Evolutionary conservation across 2,888 invertebrate genomes (phyloP), one percentile per base, ranked within the genome.

Genomic region (Trichogramma evanescens): DNA sequence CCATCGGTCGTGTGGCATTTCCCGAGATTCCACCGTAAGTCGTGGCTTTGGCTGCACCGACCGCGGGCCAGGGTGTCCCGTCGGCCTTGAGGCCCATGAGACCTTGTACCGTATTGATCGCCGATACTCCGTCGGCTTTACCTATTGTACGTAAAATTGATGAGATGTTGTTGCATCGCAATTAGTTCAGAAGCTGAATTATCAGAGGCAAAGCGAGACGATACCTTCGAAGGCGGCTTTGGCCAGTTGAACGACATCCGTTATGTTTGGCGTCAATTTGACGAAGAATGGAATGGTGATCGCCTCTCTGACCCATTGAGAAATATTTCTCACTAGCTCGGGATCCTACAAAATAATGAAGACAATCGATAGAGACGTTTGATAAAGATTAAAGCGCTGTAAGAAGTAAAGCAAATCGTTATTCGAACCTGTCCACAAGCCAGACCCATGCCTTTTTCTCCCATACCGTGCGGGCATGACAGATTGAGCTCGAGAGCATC

Each of bases 381-480:
- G 26, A 26, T 26, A 26, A 26, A 2, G 26, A 26, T 26, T 26
- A 26, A 26, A 26, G 26, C 26, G 2, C 1, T 26, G 2, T 26
- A 26, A 26, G n/a, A 26, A 26, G 26, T 26, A 26, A 26, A 26
- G 45, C 8, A 9, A 45, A 45, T 55, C 40, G 4, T 26, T 10
- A 45, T 52, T 53, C 57, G 60, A 75, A 91, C 92, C 84, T 97
- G 96, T 60, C 98, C 98, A 78, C 98, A 98, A 51, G 98, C 98
- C 56, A 99, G 81, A 0, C 98, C 99, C 98, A 99, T 98, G 48
- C 97, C 97, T 8, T 91, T 87, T 76, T 97, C 97, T 2, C 95
- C 96, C 96, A 99, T 98, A 5, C 98, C 98, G 78, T 99, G 98
- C 0, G 98, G 98, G 77, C 99, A 98, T 0, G 96, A 97, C 55